Percentiles rank a stretch among this genome's conserved stretches.
phyloP scores from a whole-genome alignment of 2,113 vertebrate species.

The Odontophorus gujanensis region DNA sequence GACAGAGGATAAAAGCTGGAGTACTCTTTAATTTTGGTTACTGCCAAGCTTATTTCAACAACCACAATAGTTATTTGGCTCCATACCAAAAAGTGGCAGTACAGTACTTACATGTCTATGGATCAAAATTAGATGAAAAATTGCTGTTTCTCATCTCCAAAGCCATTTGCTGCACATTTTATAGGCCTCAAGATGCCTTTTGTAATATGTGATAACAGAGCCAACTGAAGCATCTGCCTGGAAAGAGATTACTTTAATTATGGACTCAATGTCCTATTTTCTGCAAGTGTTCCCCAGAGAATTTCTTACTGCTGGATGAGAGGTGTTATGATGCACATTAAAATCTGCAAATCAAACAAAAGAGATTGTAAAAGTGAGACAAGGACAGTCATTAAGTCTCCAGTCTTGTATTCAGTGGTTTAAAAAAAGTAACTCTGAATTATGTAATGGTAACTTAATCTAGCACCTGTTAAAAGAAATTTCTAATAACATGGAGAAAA shows the following conservation, averaged over 20 bases:
- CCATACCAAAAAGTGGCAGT: conserved; percentile 76
- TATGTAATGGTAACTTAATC: conserved; percentile 22
- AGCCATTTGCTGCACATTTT: conserved; percentile 84
- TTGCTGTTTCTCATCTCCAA: conserved; percentile 82
- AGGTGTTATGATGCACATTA: conserved; percentile 78
- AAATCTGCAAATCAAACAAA: conserved; percentile 68
- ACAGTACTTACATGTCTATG: conserved; percentile 79
- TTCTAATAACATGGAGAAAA: conserved; percentile 7
- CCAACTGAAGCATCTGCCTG: conserved; percentile 85
- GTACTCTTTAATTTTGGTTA: conserved; percentile 82
- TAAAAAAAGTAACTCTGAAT: not conserved
- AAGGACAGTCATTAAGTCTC: conserved; percentile 64
- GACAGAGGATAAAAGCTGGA: conserved; percentile 80
- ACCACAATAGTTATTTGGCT: conserved; percentile 80
- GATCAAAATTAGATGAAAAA: conserved; percentile 88
- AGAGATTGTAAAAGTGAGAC: conserved; percentile 65
- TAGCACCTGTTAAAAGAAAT: conserved; percentile 43
- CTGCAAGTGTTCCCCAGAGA: conserved; percentile 82
- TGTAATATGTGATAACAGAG: conserved; percentile 85
- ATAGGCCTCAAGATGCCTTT: conserved; percentile 84
- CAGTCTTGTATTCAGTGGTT: conserved; percentile 26
- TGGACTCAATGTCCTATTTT: conserved; percentile 86
- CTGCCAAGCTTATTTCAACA: conserved; percentile 76
- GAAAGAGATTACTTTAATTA: conserved; percentile 89
- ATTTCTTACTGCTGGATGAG: conserved; percentile 73